A percentile compares a stretch with the other conserved stretches of the same genome.
Conservation (phyloP, 2,797 vertebrate species). For the Falco columbarius region DNA sequence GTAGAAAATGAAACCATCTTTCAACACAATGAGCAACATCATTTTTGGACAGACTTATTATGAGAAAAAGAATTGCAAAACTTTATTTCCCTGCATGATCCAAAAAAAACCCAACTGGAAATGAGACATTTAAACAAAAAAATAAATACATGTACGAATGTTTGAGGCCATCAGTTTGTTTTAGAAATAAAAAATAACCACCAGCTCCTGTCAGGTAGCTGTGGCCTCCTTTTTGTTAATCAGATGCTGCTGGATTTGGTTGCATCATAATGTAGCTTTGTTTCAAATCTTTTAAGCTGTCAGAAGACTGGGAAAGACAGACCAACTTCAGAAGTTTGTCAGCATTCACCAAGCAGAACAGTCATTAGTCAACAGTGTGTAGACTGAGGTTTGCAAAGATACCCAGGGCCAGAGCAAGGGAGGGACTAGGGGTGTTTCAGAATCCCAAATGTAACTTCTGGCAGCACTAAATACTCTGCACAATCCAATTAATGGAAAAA, state of each 20-base stretch:
- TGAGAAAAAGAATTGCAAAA: slow-evolving; percentile 60
- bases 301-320: slow-evolving; percentile 24
- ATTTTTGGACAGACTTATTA: slow-evolving; percentile 80
- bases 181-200: slow-evolving; percentile 44
- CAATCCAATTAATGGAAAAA: background rate
- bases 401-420: background rate
- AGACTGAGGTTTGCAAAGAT: background rate
- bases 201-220: slow-evolving; percentile 42
- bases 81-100: slow-evolving; percentile 52
- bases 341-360: slow-evolving; percentile 36
- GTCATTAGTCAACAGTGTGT: background rate
- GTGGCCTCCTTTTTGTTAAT: slow-evolving; percentile 22
- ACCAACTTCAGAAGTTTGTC: slow-evolving; percentile 18
- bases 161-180: slow-evolving; percentile 31
- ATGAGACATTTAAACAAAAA: slow-evolving; percentile 60
- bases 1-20: slow-evolving; percentile 81
- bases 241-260: slow-evolving; percentile 55
- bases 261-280: slow-evolving; percentile 60
- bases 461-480: background rate
- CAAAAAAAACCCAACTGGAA: slow-evolving; percentile 32
- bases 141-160: slow-evolving; percentile 39
- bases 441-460: background rate
- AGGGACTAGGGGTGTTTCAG: background rate
- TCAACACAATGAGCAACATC: slow-evolving; percentile 75
- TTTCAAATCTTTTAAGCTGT: slow-evolving; percentile 60